Evolutionary conservation across 1,140 invertebrate species (phyloP), one percentile per base, ranked within the genome.

Genomic region (Paralvinella palmiformis): DNA sequence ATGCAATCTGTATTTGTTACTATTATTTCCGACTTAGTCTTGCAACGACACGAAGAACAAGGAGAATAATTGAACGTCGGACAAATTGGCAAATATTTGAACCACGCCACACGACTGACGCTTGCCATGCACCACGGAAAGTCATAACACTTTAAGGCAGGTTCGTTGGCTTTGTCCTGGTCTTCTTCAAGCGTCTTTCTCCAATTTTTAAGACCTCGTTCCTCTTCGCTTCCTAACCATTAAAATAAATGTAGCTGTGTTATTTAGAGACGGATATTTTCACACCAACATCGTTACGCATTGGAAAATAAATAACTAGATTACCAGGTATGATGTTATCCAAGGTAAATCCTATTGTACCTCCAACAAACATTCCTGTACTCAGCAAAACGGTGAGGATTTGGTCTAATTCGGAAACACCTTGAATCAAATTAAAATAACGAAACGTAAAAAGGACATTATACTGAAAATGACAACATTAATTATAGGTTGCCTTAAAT

Each of bases 241-340:
- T n/a, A n/a, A n/a, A n/a, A n/a, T n/a, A n/a, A n/a, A n/a, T n/a
- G n/a, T n/a, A n/a, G n/a, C n/a, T n/a, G n/a, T n/a, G n/a, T n/a
- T n/a, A n/a, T n/a, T n/a, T n/a, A n/a, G n/a, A n/a, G n/a, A n/a
- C n/a, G n/a, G n/a, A n/a, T n/a, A n/a, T n/a, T n/a, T n/a, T n/a
- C n/a, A n/a, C n/a, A n/a, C n/a, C n/a, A n/a, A n/a, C n/a, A n/a
- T n/a, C n/a, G n/a, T n/a, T n/a, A n/a, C n/a, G n/a, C n/a, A n/a
- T n/a, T n/a, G n/a, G n/a, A n/a, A n/a, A n/a, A n/a, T n/a, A n/a
- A n/a, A n/a, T n/a, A n/a, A n/a, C n/a, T n/a, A n/a, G 15, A 53
- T 4, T 59, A 78, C 76, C 76, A 70, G 76, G 76, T 5, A 78
- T 68, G 3, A 73, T 75, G 56, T 75, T 75, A 56, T 76, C 75